Evolutionary conservation across 2,888 invertebrate genomes (phyloP).

Genomic region (Eupithecia exiguata): DNA sequence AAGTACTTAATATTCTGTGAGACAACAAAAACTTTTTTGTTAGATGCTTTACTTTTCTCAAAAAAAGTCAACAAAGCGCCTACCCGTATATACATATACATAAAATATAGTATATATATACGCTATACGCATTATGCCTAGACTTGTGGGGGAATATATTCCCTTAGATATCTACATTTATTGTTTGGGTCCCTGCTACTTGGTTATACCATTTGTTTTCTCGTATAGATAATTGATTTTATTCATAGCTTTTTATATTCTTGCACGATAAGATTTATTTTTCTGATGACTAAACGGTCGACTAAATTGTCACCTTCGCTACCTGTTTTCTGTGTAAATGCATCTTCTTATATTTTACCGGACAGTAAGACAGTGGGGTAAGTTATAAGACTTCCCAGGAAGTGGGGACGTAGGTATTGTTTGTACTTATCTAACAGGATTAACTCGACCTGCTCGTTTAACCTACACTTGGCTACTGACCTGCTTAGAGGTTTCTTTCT

Average conservation of each 20-base stretch:
- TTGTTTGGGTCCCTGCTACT: background rate
- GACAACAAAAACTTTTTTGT: background rate
- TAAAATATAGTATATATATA: too few species aligned
- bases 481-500: constrained; percentile 80
- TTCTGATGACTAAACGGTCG: background rate
- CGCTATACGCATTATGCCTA: background rate
- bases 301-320: background rate
- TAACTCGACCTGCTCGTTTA: constrained; percentile 71
- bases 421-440: constrained; percentile 83
- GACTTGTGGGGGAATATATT: background rate
- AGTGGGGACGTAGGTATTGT: constrained; percentile 73
- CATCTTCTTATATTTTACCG: constrained; percentile 49
- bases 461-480: constrained; percentile 76
- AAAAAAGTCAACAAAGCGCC: background rate
- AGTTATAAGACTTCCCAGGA: constrained; percentile 80
- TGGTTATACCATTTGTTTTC: background rate
- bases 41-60: background rate
- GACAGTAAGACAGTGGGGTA: constrained; percentile 81
- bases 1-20: too few species aligned
- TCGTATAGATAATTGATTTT: background rate
- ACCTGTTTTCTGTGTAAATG: constrained; percentile 19
- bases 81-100: too few species aligned
- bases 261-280: background rate
- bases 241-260: background rate
- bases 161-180: background rate